These are phyloP conservation scores for Aurelia sp. DNA, from an alignment of 30 jellyfish, hydroid and myxozoan species.

Conservation along the genomic window DNA sequence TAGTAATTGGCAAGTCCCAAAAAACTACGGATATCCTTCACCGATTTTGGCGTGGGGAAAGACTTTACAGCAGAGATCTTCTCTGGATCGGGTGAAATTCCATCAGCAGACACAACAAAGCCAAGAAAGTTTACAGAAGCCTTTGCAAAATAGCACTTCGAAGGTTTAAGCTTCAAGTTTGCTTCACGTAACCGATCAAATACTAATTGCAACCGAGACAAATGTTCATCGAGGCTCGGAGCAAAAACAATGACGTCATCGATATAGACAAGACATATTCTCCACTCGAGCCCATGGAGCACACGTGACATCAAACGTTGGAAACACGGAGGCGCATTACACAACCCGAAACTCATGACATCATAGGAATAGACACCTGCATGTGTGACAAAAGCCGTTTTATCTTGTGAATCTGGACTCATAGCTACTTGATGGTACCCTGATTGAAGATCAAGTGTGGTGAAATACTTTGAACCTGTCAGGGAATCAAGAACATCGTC, in stretches of 20 bases:
- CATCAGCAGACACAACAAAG: conserved; percentile 63
- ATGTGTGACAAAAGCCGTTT: conserved; percentile 4
- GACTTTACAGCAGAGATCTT: conserved; percentile 20
- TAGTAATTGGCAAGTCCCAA: conserved; percentile 35
- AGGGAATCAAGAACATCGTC: conserved; percentile 32
- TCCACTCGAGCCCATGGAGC: conserved; percentile 57
- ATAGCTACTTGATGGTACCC: conserved; percentile 19
- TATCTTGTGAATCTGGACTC: conserved; percentile 1
- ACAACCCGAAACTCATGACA: neutral
- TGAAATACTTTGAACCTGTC: neutral
- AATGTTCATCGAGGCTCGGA: conserved; percentile 41
- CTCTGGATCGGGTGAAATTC: conserved; percentile 66
- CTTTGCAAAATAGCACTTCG: conserved; percentile 64
- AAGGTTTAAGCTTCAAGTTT: conserved; percentile 54
- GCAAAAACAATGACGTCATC: conserved; percentile 56
- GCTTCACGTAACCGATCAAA: conserved; percentile 70
- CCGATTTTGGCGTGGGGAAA: conserved; percentile 38
- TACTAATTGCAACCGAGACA: conserved; percentile 21
- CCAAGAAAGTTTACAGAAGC: conserved; percentile 54
- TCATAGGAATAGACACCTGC: neutral
- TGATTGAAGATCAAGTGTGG: conserved; percentile 18
- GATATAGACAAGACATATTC: conserved; percentile 37
- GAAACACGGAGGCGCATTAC: conserved; percentile 58
- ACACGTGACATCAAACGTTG: conserved; percentile 42
- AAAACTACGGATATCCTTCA: conserved; percentile 27